Evolutionary conservation across 2,888 invertebrate genomes (phyloP), one percentile per base, ranked within the genome.

Genomic region (Trachelus tabidus): DNA sequence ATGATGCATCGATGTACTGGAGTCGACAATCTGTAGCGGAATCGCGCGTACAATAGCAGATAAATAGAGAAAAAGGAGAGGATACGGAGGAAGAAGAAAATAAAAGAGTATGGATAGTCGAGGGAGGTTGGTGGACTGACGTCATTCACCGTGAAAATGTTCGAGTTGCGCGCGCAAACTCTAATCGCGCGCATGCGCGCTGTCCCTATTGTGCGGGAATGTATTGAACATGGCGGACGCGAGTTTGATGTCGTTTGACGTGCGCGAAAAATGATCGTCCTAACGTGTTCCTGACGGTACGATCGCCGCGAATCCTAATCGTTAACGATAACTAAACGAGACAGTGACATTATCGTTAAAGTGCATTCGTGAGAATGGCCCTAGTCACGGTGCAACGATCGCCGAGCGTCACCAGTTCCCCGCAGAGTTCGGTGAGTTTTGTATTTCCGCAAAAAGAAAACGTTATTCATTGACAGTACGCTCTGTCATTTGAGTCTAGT

Each of bases 361-460:
- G 71, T 71, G 71, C 56, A 56, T 56, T 56, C 75, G 75, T 85
- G 80, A 85, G 83, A 86, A 95, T 95, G 95, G 95, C 95, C 91
- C 93, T 95, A 91, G 95, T 95, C 92, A 95, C 95, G 88, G 94
- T 95, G 90, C 95, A 95, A 91, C 93, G 95, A 90, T 95, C 95
- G 87, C 95, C 95, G 87, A 95, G 95, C 92, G 94, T 94, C 87
- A 94, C 94, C 92, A 94, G 94, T 92, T 94, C 94, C 85, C 94
- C 95, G 81, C 93, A 92, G 87, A 93, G 92, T 89, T 92, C 93
- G 89, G 94, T 94, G 89, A 93, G 93, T 93, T 85, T 83, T 81
- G 71, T 71, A 71, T 71, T 71, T 31, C 71, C 4, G 71, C 31
- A 31, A 15, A 6, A 34, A 31, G 33, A 34, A 71, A 71, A 33